Evolutionary conservation across 2,888 invertebrate species (phyloP).

Genomic region (Mythimna loreyi): DNA sequence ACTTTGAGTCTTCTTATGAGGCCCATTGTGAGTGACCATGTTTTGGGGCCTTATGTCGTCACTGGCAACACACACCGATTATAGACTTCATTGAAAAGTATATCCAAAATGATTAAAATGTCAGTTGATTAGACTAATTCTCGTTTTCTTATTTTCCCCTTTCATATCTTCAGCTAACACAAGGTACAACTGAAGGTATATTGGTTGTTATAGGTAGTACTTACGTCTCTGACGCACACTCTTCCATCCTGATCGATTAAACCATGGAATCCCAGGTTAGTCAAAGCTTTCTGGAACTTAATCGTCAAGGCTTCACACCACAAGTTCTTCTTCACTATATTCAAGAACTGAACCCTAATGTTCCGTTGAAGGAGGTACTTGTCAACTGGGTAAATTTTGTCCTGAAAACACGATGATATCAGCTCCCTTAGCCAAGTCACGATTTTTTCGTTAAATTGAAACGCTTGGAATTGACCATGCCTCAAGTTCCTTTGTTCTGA

Average conservation of each 20-base stretch:
- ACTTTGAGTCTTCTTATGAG: no score
- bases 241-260: conserved; percentile 64
- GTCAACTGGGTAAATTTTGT: conserved; percentile 75
- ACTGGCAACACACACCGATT: no score
- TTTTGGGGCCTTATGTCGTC: no score
- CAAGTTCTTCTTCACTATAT: conserved; percentile 76
- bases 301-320: conserved; percentile 81
- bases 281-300: conserved; percentile 78
- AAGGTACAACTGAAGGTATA: not conserved
- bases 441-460: no score
- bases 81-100: no score
- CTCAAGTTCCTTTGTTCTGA: no score
- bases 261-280: conserved; percentile 75
- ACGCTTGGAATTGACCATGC: no score
- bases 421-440: no score
- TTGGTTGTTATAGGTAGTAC: conserved; percentile 30
- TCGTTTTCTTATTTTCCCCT: not conserved
- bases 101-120: no score
- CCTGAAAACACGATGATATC: conserved; percentile 70
- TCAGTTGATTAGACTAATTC: no score
- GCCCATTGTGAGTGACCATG: no score
- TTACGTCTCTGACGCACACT: conserved; percentile 82
- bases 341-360: conserved; percentile 79
- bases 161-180: not conserved
- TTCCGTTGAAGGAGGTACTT: conserved; percentile 81